These are phyloP conservation scores for Mus musculus DNA, from an alignment of 2,113 vertebrate species.

Conservation along the genomic window GRCm39 chrX:128087001-128087500, in stretches of 20 bases:
- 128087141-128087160: too few species aligned
- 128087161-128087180: too few species aligned
- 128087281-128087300: not conserved
- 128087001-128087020: too few species aligned
- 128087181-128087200: too few species aligned
- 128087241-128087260: not conserved
- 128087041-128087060: too few species aligned
- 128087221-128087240: not conserved
- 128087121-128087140: too few species aligned
- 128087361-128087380: not conserved
- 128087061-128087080: too few species aligned
- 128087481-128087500: not conserved
- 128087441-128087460: not conserved
- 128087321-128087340: not conserved
- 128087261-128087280: not conserved
- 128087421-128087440: not conserved
- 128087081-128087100: too few species aligned
- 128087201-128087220: too few species aligned
- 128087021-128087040: too few species aligned
- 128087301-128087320: not conserved
- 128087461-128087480: not conserved
- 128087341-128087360: not conserved
- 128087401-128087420: not conserved
- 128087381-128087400: not conserved
- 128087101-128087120: too few species aligned